Conservation (phyloP, 2,888 invertebrate genomes). For the Nemotelus nigrinus region DNA sequence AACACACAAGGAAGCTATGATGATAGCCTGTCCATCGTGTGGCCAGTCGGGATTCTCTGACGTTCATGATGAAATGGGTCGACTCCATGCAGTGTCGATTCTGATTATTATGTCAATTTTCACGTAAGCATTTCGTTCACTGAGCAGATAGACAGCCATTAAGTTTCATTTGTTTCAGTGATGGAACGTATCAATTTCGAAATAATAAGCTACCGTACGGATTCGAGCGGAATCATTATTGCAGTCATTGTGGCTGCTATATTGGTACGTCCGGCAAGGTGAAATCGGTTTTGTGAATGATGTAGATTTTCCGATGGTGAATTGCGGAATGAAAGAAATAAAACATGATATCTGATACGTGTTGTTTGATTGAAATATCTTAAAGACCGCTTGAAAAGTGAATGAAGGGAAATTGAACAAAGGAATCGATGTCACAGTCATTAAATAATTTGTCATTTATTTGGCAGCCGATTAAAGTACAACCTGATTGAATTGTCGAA, state of each 20-base stretch:
- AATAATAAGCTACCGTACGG: constrained; percentile 33
- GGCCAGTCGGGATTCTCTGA: constrained; percentile 18
- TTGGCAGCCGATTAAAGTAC: too few species aligned
- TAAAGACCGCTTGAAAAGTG: too few species aligned
- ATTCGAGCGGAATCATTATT: constrained; percentile 58
- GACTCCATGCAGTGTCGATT: constrained; percentile 17
- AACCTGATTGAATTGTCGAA: too few species aligned
- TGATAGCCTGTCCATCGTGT: constrained; percentile 26
- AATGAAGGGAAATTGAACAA: too few species aligned
- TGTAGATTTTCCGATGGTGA: neutral
- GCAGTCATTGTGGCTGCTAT: constrained; percentile 60
- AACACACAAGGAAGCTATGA: constrained; percentile 6
- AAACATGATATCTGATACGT: neutral
- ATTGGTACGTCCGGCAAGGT: constrained; percentile 56
- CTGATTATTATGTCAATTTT: constrained; percentile 27
- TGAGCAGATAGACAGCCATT: neutral
- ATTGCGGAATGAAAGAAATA: neutral
- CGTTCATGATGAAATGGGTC: constrained; percentile 28
- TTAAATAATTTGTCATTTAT: too few species aligned
- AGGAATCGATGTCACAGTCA: too few species aligned
- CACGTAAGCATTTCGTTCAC: constrained; percentile 5
- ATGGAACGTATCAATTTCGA: constrained; percentile 3
- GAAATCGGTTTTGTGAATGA: neutral
- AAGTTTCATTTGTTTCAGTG: neutral
- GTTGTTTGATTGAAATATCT: too few species aligned